Base-by-base conservation (phyloP, 2,113 vertebrate genomes). In the Paracanthobrama guichenoti region DNA sequence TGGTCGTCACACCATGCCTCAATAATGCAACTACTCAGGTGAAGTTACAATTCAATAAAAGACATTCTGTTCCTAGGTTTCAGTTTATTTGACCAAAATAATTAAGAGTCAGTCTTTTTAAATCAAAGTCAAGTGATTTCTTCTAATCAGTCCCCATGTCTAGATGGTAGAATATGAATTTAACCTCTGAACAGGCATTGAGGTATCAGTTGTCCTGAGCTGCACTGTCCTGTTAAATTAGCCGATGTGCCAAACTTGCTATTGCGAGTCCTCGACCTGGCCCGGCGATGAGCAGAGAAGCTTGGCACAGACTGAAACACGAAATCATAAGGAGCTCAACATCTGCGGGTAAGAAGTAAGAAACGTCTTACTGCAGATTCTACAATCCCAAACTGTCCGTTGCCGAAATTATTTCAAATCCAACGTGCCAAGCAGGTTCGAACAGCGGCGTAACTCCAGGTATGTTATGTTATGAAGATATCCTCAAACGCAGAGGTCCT, bases 131-230 rank as follows among this genome's bases (percentile, higher is more conserved):
- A 69, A 69, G 42, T n/a, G 12, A 46, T 72, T 72, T 46, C 57
- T 46, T 79, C 22, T 62, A 16, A 10, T 60, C 2, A 3, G 18
- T 24, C 16, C 22, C 44, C 20, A 44, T 16, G 55, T 60, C 55
- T 79, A 16, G 22, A 8, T 79, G 75, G 31, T 77, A 77, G 75
- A n/a, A 35, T 28, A 57, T 57, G 55, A 26, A 44, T 42, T 26
- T 2, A 57, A 16, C 12, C 75, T 78, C 55, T 62, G 14, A 62
- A 46, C 57, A 46, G 76, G n/a, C 57, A 62, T 79, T 79, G 76
- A 79, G 20, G 86, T 90, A 81, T 79, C 84, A 91, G 90, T 92
- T 89, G 91, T 90, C 88, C 86, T 83, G 82, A 79, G 62, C 35
- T 80, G 9, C 26, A 1, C 28, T n/a, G 26, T 76, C 75, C 50